Base-by-base conservation (phyloP, 2,888 invertebrate genomes). In the Acanthosepion esculentum region DNA sequence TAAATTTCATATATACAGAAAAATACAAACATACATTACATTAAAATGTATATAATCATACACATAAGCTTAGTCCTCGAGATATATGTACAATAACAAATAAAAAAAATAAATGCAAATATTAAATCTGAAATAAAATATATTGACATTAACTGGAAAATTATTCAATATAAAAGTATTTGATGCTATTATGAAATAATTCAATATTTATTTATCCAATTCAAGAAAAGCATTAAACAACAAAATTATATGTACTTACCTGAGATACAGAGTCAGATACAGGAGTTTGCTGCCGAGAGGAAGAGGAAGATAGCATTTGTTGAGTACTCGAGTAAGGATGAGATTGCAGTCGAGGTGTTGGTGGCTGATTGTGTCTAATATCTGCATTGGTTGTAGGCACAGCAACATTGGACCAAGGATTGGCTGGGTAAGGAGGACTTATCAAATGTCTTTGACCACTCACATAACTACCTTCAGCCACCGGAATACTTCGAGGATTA, bases 341-440 rank as follows among this genome's bases (percentile, higher is more conserved):
- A n/a, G 78, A 10, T n/a, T 78, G n/a, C 78, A 78, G n/a, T 78
- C 10, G n/a, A n/a, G 78, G 78, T n/a, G 78, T 78, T 78, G 78
- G 78, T n/a, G 78, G 78, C 33, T 33, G 78, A 78, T n/a, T 78
- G 78, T 12, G n/a, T 78, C 78, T 78, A n/a, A 78, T 78, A 78
- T 12, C n/a, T 78, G 78, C 78, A 78, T 78, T 18, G 3, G n/a
- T 78, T 78, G 78, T 1, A 78, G 78, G n/a, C 33, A 78, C n/a
- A 78, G n/a, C 78, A n/a, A 78, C 78, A 78, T 78, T 33, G 33
- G 78, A 78, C 78, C 78, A 78, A 64, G 78, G 78, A 78, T 78
- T 78, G 4, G 78, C 78, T 78, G 78, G 78, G 78, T 78, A 33
- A 78, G 78, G 78, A 78, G 78, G 78, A 78, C 78, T 78, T 78